Conservation (phyloP, 92 coral and sea anemone species). For the Phenganax subtilis region DNA sequence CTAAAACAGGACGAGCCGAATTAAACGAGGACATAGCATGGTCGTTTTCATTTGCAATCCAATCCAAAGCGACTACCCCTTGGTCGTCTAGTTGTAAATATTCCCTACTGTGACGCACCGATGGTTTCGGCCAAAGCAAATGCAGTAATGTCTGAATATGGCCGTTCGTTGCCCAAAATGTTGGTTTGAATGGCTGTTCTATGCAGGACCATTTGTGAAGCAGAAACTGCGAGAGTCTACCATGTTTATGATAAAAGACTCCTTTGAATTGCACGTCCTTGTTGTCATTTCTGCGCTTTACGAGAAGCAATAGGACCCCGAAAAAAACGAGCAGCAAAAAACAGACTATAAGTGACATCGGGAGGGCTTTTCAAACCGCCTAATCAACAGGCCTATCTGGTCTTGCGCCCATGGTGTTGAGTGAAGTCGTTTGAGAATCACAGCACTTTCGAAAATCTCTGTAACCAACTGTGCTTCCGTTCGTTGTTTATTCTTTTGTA, state of each 20-base stretch:
- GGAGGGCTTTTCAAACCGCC: neutral
- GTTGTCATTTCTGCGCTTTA: conserved; percentile 34
- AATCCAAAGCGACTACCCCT: conserved; percentile 86
- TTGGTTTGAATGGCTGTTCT: conserved; percentile 62
- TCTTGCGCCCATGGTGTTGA: conserved; percentile 1
- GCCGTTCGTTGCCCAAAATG: conserved; percentile 80
- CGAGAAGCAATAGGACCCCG: neutral
- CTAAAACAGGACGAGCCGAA: conserved; percentile 70
- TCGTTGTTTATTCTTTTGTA: too few relatives aligned
- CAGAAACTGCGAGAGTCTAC: conserved; percentile 36
- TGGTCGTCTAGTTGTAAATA: conserved; percentile 88
- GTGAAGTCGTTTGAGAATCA: neutral
- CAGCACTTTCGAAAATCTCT: too few relatives aligned
- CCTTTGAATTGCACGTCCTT: conserved; percentile 6
- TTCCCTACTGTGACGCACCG: conserved; percentile 73
- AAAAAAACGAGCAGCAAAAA: neutral
- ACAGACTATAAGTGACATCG: conserved; percentile 5
- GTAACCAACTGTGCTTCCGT: too few relatives aligned
- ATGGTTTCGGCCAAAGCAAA: conserved; percentile 62
- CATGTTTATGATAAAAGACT: conserved; percentile 28
- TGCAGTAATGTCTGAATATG: conserved; percentile 76
- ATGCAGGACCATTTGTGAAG: conserved; percentile 29
- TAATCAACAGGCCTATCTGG: neutral
- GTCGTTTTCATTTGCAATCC: conserved; percentile 67
- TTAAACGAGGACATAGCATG: conserved; percentile 24